Evolutionary conservation across 2,113 vertebrate species (phyloP).

Genomic region (Chiloscyllium plagiosum): DNA sequence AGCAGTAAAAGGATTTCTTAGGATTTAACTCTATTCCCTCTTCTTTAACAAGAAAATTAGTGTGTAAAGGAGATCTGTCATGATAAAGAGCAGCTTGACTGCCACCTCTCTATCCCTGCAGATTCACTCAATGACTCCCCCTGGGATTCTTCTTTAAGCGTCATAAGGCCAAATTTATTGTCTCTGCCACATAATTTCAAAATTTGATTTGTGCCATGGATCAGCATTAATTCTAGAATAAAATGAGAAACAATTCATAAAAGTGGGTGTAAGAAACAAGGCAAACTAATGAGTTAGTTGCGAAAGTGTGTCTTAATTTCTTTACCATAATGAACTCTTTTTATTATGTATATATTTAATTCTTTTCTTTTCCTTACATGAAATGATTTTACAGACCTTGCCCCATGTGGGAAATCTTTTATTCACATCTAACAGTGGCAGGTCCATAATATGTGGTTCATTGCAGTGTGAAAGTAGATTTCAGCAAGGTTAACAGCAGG

Average conservation of each 20-base stretch:
- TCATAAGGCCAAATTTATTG: constrained; percentile 66
- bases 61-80: constrained; percentile 72
- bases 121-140: constrained; percentile 52
- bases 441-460: constrained; percentile 38
- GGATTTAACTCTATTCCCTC: constrained; percentile 68
- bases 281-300: constrained; percentile 57
- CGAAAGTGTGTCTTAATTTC: constrained; percentile 51
- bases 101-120: constrained; percentile 46
- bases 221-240: constrained; percentile 56
- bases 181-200: constrained; percentile 66
- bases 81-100: constrained; percentile 62
- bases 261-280: constrained; percentile 53
- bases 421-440: constrained; percentile 38
- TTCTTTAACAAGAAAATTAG: constrained; percentile 73
- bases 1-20: constrained; percentile 58
- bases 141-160: constrained; percentile 55
- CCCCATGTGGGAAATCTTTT: constrained; percentile 39
- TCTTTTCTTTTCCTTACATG: constrained; percentile 34
- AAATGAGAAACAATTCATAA: constrained; percentile 56
- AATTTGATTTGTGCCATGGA: constrained; percentile 66
- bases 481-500: constrained; percentile 38
- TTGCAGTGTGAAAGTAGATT: constrained; percentile 38
- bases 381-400: constrained; percentile 37
- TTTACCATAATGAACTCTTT: constrained; percentile 35
- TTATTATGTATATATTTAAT: background rate